Percentiles rank a stretch among this genome's conserved stretches.
These are phyloP conservation scores for Sesamia nonagrioides DNA, from an alignment of 1,140 invertebrate genomes.

Conservation along the genomic window DNA sequence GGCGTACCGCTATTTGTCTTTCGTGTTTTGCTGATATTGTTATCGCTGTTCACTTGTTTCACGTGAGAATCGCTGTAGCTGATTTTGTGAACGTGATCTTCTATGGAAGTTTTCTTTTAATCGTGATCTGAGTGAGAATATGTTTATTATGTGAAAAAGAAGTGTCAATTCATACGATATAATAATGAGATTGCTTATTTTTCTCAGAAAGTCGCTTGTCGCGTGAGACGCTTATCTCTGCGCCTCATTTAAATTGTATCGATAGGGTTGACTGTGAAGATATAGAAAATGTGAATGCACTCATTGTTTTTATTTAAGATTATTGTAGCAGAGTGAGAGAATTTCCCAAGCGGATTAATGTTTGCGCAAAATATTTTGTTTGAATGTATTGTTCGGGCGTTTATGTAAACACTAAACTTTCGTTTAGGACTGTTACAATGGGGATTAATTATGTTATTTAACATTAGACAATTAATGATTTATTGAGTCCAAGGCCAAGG, in stretches of 20 bases:
- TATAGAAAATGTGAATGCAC: constrained; percentile 33
- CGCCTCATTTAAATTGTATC: constrained; percentile 22
- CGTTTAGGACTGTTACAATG: too few relatives aligned
- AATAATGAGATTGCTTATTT: constrained; percentile 1
- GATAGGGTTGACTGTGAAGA: constrained; percentile 4
- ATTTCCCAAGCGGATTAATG: background rate
- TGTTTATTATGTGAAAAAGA: constrained; percentile 7
- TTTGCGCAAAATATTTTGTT: constrained; percentile 18
- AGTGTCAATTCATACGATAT: constrained; percentile 17
- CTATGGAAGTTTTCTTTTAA: constrained; percentile 15
- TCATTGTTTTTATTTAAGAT: constrained; percentile 37
- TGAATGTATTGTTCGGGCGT: background rate
- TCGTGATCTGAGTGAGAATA: background rate
- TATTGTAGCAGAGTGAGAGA: constrained; percentile 6
- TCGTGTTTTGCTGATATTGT: constrained; percentile 65
- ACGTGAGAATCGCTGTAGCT: constrained; percentile 48
- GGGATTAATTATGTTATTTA: background rate
- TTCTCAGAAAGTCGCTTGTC: background rate
- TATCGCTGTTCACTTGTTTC: constrained; percentile 54
- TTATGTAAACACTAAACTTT: background rate
- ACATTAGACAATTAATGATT: too few relatives aligned
- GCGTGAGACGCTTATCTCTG: constrained; percentile 4
- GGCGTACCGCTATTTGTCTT: constrained; percentile 73
- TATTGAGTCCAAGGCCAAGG: too few relatives aligned
- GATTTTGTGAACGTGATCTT: constrained; percentile 43